Evolutionary conservation across 2,888 invertebrate species (phyloP).

Genomic region (Clanis bilineata): DNA sequence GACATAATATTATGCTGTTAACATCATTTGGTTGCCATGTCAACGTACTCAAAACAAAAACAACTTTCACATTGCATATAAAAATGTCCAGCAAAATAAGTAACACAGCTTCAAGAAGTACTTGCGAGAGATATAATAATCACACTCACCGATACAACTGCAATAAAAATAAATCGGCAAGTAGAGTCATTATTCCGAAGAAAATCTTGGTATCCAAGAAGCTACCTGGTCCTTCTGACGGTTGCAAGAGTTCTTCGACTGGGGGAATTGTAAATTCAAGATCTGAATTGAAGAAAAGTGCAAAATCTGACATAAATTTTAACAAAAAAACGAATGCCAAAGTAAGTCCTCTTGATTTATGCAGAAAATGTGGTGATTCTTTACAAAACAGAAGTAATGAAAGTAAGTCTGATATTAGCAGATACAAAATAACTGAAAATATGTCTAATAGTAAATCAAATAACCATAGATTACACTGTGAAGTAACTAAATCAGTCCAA

Average conservation of each 20-base stretch:
- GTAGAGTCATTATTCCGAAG: conserved; percentile 39
- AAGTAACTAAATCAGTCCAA: conserved; percentile 36
- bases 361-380: conserved; percentile 56
- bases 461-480: conserved; percentile 11
- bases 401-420: conserved; percentile 15
- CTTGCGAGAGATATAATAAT: conserved; percentile 17
- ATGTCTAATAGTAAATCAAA: background rate
- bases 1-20: background rate
- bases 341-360: conserved; percentile 32
- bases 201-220: conserved; percentile 50
- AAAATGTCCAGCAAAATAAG: conserved; percentile 3
- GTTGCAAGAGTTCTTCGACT: conserved; percentile 51
- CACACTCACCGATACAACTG: conserved; percentile 21
- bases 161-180: conserved; percentile 24
- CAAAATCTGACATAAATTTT: conserved; percentile 55
- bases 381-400: conserved; percentile 5
- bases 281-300: conserved; percentile 47
- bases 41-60: conserved; percentile 23
- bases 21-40: conserved; percentile 28
- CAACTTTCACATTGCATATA: background rate
- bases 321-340: conserved; percentile 26
- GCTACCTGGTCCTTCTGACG: conserved; percentile 28
- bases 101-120: background rate
- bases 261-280: conserved; percentile 36
- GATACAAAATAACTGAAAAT: conserved; percentile 11